These are phyloP conservation scores for Sebastes wilsoni DNA, from an alignment of 2,797 vertebrate species.

Conservation along the genomic window DNA sequence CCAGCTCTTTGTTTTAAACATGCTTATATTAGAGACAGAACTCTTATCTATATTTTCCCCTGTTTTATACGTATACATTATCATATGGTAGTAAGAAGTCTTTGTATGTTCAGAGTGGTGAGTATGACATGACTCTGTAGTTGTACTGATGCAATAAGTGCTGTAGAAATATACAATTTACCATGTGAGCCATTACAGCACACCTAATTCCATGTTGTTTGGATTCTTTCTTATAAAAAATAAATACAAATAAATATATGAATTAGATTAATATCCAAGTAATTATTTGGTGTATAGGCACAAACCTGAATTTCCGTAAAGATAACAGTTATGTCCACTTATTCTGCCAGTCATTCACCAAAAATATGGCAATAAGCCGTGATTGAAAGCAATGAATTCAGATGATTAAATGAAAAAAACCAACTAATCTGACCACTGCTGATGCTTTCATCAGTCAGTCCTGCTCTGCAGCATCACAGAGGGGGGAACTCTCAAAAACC, in stretches of 20 bases:
- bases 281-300: neutral
- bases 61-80: no score
- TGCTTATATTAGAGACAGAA: neutral
- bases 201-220: neutral
- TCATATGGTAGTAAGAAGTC: no score
- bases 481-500: slow-evolving; percentile 38
- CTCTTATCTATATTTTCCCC: fast-evolving
- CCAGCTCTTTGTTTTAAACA: neutral
- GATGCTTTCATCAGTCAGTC: neutral
- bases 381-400: neutral
- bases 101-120: no score
- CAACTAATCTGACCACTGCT: slow-evolving; percentile 1
- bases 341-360: neutral
- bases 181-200: neutral
- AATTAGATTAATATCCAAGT: neutral
- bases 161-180: neutral
- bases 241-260: neutral
- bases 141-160: neutral
- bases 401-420: neutral
- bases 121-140: no score
- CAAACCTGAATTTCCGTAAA: neutral
- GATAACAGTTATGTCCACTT: neutral
- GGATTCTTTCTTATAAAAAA: neutral
- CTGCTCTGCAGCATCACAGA: slow-evolving; percentile 6
- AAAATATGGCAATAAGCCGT: neutral